Base-by-base conservation (phyloP, 2,888 invertebrate genomes). In the Liposcelis brunnea region DNA sequence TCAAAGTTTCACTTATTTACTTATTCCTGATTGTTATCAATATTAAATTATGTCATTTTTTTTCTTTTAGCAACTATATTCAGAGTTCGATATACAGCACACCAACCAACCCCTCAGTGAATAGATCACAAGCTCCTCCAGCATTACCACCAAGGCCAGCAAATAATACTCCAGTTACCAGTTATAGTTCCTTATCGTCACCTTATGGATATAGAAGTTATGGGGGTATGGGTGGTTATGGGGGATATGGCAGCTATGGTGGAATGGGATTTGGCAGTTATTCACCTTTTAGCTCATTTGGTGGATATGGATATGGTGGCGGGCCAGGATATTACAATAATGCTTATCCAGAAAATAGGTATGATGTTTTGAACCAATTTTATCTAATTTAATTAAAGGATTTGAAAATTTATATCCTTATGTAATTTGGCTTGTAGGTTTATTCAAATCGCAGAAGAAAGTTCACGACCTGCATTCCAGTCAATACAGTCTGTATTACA, bases 401-500 rank as follows among this genome's bases (percentile, higher is more conserved):
- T 10, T 12, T 15, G 16, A 7, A 12, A 14, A 7, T 36, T 12
- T 36, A 10, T 36, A 36, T 10, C 14, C 16, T 10, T 7, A 15
- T 14, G 42, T 46, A 38, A 32, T 45, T 12, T 38, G 15, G 32
- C 44, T 56, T 64, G 31, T 55, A 77, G 80, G 53, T 85, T 93
- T 57, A 76, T 87, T 43, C 84, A 86, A 60, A 69, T 84, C 58
- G 93, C 91, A 0, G 91, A 93, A 63, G 91, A 91, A 54, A 85
- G 79, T 55, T 86, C 93, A 0, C 70, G 93, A 38, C 83, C 85
- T 46, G 89, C 97, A 6, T 97, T 97, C 62, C 84, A 93, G 56
- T 90, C 89, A 11, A 89, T 97, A 52, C 93, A 95, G 63, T 81
- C 89, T 44, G 69, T 94, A 15, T 87, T 93, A 2, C 76, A 81